Base-by-base conservation (phyloP, 2,888 invertebrate genomes). In the Hydroisotoma schaefferi region DNA sequence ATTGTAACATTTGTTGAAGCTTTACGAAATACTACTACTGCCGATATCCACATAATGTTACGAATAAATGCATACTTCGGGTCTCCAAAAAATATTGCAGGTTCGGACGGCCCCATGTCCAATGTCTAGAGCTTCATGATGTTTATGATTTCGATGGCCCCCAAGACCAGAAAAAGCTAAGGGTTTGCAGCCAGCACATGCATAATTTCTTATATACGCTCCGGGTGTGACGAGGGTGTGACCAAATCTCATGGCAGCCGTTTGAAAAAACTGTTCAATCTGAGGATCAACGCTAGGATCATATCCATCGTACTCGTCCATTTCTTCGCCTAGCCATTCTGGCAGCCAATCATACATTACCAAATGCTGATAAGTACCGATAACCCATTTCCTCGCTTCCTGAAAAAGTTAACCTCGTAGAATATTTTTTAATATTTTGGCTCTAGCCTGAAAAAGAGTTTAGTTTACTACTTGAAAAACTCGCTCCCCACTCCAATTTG, bases 211-310 rank as follows among this genome's bases (percentile, higher is more conserved):
- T 43, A 80, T 71, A 67, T 81, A 80, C 0, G 82, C 81, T 12
- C 81, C 83, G 28, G 82, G 79, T 20, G 82, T 79, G 6, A 83
- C 82, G 33, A 83, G 74, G 2, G 83, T 83, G 69, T 69, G 69
- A 12, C 61, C 65, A 59, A 28, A 51, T 65, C 83, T 76, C 77
- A 83, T 83, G 2, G 83, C 83, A 5, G 83, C 82, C 6, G 81
- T 75, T 75, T 84, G 83, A 68, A 84, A 84, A 67, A 83, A 81
- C 65, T 83, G 82, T 57, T 81, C 81, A 40, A 84, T 81, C 73
- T 83, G 82, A 4, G 84, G 83, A 74, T 84, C 80, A 2, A 53
- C 77, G 2, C 60, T 60, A 0, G 72, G 64, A 37, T 68, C 65
- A 52, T 71, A 66, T 73, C 75, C 74, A 60, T 55, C 18, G 62